Evolutionary conservation across 2,113 vertebrate species (phyloP).

Genomic region (Arothron firmamentum): DNA sequence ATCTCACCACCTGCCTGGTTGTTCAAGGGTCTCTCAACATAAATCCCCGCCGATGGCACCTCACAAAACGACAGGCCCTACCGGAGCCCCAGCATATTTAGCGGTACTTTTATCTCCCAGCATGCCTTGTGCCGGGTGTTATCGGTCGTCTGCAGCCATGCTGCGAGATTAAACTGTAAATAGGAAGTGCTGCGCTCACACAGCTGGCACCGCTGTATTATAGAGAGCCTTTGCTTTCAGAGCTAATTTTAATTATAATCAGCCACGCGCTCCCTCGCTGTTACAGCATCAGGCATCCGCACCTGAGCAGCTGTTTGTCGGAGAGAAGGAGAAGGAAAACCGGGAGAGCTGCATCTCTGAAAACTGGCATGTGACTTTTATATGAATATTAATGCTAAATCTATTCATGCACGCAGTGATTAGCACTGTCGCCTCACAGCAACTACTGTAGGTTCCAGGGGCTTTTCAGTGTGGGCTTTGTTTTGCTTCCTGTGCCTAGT

Average conservation of each 20-base stretch:
- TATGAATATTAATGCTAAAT: too few relatives aligned
- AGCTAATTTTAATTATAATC: conserved; percentile 63
- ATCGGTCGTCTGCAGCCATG: conserved; percentile 64
- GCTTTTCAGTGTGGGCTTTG: too few relatives aligned
- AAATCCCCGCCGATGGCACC: conserved; percentile 51
- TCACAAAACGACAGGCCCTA: conserved; percentile 30
- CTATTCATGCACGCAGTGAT: too few relatives aligned
- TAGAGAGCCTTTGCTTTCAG: conserved; percentile 33
- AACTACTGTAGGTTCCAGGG: too few relatives aligned
- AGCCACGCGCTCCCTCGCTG: conserved; percentile 16
- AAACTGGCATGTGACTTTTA: not conserved
- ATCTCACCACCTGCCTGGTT: conserved; percentile 3
- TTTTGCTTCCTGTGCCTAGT: too few relatives aligned
- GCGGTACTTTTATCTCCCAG: conserved; percentile 63
- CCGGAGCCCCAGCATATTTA: conserved; percentile 40
- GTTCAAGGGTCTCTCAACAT: conserved; percentile 26
- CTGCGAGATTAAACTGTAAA: conserved; percentile 60
- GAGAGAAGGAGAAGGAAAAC: not conserved
- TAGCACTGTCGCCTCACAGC: too few relatives aligned
- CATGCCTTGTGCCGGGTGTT: conserved; percentile 64
- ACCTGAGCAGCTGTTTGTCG: conserved; percentile 37
- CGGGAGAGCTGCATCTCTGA: not conserved
- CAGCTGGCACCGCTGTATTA: conserved; percentile 27
- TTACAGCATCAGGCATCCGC: conserved; percentile 23
- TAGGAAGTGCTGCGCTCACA: conserved; percentile 58